These are phyloP conservation scores for Anarsia innoxiella DNA, from an alignment of 2,888 invertebrate species.

Conservation along the genomic window DNA sequence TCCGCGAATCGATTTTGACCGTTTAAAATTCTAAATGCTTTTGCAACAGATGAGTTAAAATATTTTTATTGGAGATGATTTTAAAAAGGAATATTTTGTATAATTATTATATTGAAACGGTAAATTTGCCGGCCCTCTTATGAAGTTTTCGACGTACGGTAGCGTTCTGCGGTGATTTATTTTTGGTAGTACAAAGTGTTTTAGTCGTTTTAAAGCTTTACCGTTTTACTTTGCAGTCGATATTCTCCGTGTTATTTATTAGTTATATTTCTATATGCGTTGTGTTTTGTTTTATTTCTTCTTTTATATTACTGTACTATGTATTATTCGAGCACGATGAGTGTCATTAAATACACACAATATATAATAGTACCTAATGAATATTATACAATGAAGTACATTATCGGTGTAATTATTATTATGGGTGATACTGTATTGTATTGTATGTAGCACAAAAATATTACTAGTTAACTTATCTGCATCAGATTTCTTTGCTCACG, in stretches of 20 bases:
- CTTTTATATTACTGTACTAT: too few species aligned
- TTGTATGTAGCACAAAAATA: slow-evolving; percentile 20
- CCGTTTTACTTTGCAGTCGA: slow-evolving; percentile 12
- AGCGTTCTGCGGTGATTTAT: slow-evolving; percentile 41
- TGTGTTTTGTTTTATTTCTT: slow-evolving; percentile 13
- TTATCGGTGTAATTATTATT: too few species aligned
- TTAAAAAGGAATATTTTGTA: slow-evolving; percentile 1
- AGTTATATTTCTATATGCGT: slow-evolving; percentile 9
- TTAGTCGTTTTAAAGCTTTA: slow-evolving; percentile 53
- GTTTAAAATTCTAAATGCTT: slow-evolving; percentile 2
- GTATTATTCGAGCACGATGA: too few species aligned
- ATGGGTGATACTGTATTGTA: slow-evolving; percentile 22
- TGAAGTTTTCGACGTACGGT: slow-evolving; percentile 23
- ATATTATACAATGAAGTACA: too few species aligned
- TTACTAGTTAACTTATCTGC: slow-evolving; percentile 3
- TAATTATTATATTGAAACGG: neutral
- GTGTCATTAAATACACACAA: too few species aligned
- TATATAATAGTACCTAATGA: too few species aligned
- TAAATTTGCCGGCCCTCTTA: slow-evolving; percentile 15
- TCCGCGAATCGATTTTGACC: neutral
- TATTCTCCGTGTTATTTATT: slow-evolving; percentile 11
- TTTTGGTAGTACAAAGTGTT: slow-evolving; percentile 62
- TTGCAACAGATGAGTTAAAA: neutral
- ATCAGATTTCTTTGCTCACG: slow-evolving; percentile 9
- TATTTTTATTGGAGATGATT: slow-evolving; percentile 1